Conservation (phyloP, 2,797 vertebrate species). For the Falco biarmicus region DNA sequence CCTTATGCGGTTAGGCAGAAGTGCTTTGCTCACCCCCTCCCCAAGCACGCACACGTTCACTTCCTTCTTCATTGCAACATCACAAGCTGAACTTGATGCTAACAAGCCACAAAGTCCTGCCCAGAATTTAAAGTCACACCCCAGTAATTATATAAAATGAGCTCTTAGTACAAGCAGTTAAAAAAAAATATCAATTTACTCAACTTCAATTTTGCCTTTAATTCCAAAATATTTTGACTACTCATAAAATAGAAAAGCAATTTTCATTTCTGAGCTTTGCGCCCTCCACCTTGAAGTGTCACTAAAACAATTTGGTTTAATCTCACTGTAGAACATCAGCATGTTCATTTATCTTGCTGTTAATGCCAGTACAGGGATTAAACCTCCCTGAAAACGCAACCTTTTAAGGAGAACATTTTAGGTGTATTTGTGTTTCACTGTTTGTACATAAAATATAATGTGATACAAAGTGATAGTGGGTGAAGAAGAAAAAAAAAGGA, state of each 20-base stretch:
- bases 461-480: too few relatives aligned
- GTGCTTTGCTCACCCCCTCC: background rate
- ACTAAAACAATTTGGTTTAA: background rate
- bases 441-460: background rate
- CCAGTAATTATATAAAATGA: slow-evolving; percentile 39
- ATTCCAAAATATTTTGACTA: background rate
- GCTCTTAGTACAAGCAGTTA: background rate
- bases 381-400: background rate
- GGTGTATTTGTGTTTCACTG: background rate
- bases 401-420: background rate
- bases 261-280: background rate
- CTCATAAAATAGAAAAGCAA: background rate
- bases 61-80: slow-evolving; percentile 66
- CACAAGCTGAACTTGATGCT: slow-evolving; percentile 28
- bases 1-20: slow-evolving; percentile 53
- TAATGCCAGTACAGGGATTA: background rate
- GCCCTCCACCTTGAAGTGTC: background rate
- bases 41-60: background rate
- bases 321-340: background rate
- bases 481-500: background rate
- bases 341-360: background rate
- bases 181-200: background rate
- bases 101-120: slow-evolving; percentile 35
- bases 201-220: background rate
- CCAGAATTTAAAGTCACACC: slow-evolving; percentile 32